phyloP scores from a whole-genome alignment of 2,797 vertebrate genomes.

The Orestias chungarensis region DNA sequence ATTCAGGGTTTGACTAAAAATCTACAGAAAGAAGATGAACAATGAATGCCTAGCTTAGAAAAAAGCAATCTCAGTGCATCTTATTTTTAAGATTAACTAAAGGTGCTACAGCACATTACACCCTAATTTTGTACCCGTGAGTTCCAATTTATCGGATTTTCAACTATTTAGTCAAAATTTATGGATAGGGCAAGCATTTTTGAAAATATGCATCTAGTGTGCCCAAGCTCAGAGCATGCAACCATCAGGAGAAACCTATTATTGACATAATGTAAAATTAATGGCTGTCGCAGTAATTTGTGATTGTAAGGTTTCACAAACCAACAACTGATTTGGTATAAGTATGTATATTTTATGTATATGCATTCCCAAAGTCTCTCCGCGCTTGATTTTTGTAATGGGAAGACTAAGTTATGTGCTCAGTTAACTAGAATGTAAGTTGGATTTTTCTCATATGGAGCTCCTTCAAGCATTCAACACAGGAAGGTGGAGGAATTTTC shows the following conservation, averaged over 20 bases:
- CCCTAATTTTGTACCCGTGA: neutral
- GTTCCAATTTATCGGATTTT: neutral
- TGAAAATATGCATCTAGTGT: neutral
- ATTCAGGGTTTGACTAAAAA: constrained; percentile 61
- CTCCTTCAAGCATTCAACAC: no score
- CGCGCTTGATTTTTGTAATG: no score
- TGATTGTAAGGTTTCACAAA: neutral
- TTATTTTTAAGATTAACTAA: neutral
- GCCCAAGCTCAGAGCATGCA: neutral
- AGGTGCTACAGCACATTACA: neutral
- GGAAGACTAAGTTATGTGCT: no score
- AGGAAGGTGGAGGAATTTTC: no score
- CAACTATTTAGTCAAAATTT: no score
- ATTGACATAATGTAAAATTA: neutral
- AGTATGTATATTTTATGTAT: no score
- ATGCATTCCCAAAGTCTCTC: no score
- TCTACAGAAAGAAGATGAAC: constrained; percentile 16
- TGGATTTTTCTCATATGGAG: no score
- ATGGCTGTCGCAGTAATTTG: neutral
- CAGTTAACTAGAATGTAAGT: no score
- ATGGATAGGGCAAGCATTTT: no score
- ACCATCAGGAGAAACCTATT: neutral
- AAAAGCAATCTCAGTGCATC: neutral
- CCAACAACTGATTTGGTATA: neutral
- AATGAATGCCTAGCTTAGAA: constrained; percentile 27